Evolutionary conservation across 2,888 invertebrate genomes (phyloP), one percentile per base, ranked within the genome.

Genomic region (Prenolepis imparis): DNA sequence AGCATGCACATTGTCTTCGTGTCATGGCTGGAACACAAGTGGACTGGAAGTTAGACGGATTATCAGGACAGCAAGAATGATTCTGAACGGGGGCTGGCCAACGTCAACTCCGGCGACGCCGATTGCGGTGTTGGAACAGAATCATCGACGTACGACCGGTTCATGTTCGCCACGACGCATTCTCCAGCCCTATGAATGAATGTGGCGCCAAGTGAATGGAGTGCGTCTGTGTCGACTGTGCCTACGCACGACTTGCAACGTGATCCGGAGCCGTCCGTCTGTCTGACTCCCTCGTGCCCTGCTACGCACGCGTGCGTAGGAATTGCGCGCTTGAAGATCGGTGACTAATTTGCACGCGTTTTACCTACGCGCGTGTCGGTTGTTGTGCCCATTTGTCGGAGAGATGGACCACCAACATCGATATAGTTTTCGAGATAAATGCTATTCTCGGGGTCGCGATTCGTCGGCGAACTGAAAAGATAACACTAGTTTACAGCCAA

Each of bases 201-300:
- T 94, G 94, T 94, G 94, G 94, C 94, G 94, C 94, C 94, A 94
- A 93, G 94, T 94, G 94, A 94, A 94, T 94, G 94, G 94, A 94
- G 93, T 93, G 90, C 93, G 94, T 94, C 94, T 94, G 93, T 94
- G 84, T 24, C 77, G 73, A 66, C 66, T 75, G 44, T 86, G 90
- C 90, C 90, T 90, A 90, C 90, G 90, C 90, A 86, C 21, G 12
- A 24, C 84, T 80, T 61, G 61, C 86, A 59, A 82, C 64, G 74
- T 84, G 84, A 61, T 82, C 70, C 78, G 52, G 68, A 77, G 57
- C 61, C 67, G 57, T 24, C 67, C 18, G 52, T 24, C 70, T 15
- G 52, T 24, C 70, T 15, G 57, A 55, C 32, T 63, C 39, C 55
- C 59, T 64, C 57, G 48, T 78, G 24, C 32, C 36, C 73, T 82